These are phyloP conservation scores for Epizoanthus scotinus DNA, from an alignment of 92 coral and sea anemone species.

Conservation along the genomic window DNA sequence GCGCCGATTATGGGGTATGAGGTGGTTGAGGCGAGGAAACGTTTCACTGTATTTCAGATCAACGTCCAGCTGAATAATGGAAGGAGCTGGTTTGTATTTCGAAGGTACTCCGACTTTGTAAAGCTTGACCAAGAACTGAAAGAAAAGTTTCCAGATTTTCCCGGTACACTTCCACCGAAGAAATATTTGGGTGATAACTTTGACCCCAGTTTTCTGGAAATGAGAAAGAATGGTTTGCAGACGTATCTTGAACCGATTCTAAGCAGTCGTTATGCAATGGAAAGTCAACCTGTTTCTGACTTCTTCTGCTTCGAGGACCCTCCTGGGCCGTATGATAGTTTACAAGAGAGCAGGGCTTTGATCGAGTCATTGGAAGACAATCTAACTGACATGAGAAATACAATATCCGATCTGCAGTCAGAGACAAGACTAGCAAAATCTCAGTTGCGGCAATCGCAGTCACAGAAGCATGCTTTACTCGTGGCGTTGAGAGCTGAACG, in stretches of 20 bases:
- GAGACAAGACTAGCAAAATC: constrained; percentile 75
- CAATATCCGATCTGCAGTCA: constrained; percentile 58
- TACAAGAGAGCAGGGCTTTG: constrained; percentile 86
- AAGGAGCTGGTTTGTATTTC: constrained; percentile 86
- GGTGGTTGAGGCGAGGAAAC: constrained; percentile 85
- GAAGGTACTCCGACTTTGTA: constrained; percentile 92
- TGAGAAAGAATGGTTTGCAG: constrained; percentile 77
- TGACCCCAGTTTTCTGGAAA: constrained; percentile 70
- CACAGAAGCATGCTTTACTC: constrained; percentile 88
- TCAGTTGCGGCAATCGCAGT: constrained; percentile 81
- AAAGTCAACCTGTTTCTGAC: constrained; percentile 69
- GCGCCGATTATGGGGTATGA: constrained; percentile 94
- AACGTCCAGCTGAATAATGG: constrained; percentile 74
- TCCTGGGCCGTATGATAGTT: constrained; percentile 83
- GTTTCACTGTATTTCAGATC: constrained; percentile 92
- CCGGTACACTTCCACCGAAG: constrained; percentile 88
- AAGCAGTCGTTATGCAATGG: constrained; percentile 44
- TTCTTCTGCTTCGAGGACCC: constrained; percentile 93
- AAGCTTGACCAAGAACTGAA: constrained; percentile 76
- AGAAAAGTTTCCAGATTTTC: constrained; percentile 56
- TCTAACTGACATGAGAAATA: constrained; percentile 64
- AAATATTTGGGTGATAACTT: constrained; percentile 89
- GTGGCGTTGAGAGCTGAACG: constrained; percentile 92
- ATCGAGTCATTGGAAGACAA: constrained; percentile 79
- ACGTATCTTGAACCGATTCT: constrained; percentile 75